A percentile compares a stretch with the other conserved stretches of the same genome.
Evolutionary conservation across 2,113 vertebrate genomes (phyloP).

Genomic region (Microcebus jonahi): DNA sequence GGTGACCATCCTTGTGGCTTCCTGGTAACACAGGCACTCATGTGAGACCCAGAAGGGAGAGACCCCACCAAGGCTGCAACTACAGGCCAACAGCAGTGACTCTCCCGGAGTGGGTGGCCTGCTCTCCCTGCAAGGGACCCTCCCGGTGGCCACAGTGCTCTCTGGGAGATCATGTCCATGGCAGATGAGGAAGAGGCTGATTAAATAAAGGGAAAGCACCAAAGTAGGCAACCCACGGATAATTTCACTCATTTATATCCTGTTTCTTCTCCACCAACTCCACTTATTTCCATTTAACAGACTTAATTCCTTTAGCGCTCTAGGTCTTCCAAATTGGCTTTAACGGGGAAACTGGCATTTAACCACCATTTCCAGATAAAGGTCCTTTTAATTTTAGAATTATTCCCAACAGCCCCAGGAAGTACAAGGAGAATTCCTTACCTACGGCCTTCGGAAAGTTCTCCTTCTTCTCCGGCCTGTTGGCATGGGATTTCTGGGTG

Average conservation of each 20-base stretch:
- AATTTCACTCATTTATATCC: constrained; percentile 77
- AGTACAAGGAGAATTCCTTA: constrained; percentile 71
- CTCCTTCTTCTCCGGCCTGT: constrained; percentile 2
- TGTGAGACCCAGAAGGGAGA: background rate
- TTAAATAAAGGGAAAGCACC: constrained; percentile 70
- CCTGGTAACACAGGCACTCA: background rate
- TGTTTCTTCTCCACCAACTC: constrained; percentile 78
- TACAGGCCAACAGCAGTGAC: background rate
- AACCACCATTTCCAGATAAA: constrained; percentile 74
- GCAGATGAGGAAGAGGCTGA: constrained; percentile 74
- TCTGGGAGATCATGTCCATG: constrained; percentile 28
- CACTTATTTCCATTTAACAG: constrained; percentile 78
- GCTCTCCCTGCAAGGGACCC: background rate
- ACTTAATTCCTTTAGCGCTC: constrained; percentile 80
- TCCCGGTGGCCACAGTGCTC: background rate
- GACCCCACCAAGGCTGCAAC: background rate
- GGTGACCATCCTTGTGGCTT: background rate
- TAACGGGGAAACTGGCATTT: constrained; percentile 76
- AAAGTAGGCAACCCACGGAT: constrained; percentile 71
- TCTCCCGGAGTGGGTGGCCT: background rate
- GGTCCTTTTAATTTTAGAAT: constrained; percentile 65
- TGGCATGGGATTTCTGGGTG: background rate
- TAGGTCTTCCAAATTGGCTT: constrained; percentile 77
- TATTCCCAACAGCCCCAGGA: background rate
- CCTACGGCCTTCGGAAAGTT: background rate